Evolutionary conservation across 2,888 invertebrate species (phyloP).

Genomic region (Drosophila neonasuta): DNA sequence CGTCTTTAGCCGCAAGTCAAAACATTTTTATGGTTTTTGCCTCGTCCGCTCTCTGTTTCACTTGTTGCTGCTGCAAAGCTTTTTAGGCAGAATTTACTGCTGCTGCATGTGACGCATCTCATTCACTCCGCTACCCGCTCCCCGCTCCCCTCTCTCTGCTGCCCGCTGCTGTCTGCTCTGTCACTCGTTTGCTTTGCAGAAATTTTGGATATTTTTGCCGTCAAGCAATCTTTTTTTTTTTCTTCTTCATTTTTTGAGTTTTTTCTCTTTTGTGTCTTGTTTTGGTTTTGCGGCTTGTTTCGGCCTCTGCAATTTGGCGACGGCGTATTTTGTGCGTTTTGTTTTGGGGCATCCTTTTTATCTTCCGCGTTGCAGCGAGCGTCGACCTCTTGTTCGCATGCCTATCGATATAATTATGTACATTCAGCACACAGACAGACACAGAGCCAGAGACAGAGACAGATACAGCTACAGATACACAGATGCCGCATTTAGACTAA

Average conservation of each 20-base stretch:
- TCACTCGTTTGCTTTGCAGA: slow-evolving; percentile 43
- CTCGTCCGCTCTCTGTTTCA: slow-evolving; percentile 53
- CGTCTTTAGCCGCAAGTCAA: slow-evolving; percentile 58
- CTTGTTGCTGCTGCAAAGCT: slow-evolving; percentile 64
- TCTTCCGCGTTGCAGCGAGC: slow-evolving; percentile 75
- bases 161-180: slow-evolving; percentile 24
- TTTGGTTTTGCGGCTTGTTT: slow-evolving; percentile 31
- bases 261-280: slow-evolving; percentile 24
- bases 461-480: slow-evolving; percentile 7
- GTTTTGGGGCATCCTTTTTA: slow-evolving; percentile 74
- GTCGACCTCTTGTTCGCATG: slow-evolving; percentile 49
- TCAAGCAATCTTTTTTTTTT: slow-evolving; percentile 45
- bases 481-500: slow-evolving; percentile 36
- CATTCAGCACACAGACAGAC: slow-evolving; percentile 9
- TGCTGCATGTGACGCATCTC: slow-evolving; percentile 70
- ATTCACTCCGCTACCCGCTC: slow-evolving; percentile 13
- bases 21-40: slow-evolving; percentile 64
- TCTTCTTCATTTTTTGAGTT: slow-evolving; percentile 18
- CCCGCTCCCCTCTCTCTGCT: background rate
- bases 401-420: slow-evolving; percentile 63
- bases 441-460: slow-evolving; percentile 3
- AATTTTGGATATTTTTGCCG: slow-evolving; percentile 72
- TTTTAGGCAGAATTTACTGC: slow-evolving; percentile 68
- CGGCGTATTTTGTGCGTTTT: slow-evolving; percentile 58
- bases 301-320: slow-evolving; percentile 64